phyloP scores from a whole-genome alignment of 2,888 invertebrate genomes.

The Oxycera nigricornis region DNA sequence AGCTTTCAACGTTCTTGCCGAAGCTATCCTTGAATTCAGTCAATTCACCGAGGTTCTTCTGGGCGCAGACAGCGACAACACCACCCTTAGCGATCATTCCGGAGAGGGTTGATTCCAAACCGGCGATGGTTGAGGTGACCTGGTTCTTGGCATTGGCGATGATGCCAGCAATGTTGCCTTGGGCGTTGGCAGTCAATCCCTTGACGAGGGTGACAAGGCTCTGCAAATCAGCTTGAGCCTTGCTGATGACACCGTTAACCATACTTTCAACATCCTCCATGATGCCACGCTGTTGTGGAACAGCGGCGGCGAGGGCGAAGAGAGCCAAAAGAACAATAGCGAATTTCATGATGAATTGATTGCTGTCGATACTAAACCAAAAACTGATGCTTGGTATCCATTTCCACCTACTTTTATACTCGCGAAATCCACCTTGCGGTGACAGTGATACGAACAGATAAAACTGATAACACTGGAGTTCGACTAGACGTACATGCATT shows the following conservation, averaged over 20 bases:
- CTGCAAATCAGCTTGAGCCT: background rate
- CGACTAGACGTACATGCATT: too few species aligned
- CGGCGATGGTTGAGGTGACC: background rate
- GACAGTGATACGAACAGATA: too few species aligned
- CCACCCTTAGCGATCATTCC: conserved; percentile 13
- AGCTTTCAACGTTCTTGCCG: conserved; percentile 23
- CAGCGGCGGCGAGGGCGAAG: conserved; percentile 24
- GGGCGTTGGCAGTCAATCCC: background rate
- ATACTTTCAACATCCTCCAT: background rate
- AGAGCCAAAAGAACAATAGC: conserved; percentile 40
- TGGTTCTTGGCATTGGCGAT: background rate
- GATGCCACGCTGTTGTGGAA: conserved; percentile 11
- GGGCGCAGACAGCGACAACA: conserved; percentile 13
- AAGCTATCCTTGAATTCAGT: background rate
- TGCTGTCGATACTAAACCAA: background rate
- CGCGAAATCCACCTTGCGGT: too few species aligned
- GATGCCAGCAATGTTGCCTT: background rate
- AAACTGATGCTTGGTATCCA: background rate
- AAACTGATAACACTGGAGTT: too few species aligned
- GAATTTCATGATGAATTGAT: conserved; percentile 42
- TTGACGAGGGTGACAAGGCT: background rate
- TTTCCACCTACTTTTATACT: too few species aligned
- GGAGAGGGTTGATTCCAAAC: background rate
- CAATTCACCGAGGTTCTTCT: background rate
- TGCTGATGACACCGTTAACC: background rate